A percentile compares a stretch with the other conserved stretches of the same genome.
phyloP scores from a whole-genome alignment of 2,797 vertebrate genomes.

The Dallia pectoralis region DNA sequence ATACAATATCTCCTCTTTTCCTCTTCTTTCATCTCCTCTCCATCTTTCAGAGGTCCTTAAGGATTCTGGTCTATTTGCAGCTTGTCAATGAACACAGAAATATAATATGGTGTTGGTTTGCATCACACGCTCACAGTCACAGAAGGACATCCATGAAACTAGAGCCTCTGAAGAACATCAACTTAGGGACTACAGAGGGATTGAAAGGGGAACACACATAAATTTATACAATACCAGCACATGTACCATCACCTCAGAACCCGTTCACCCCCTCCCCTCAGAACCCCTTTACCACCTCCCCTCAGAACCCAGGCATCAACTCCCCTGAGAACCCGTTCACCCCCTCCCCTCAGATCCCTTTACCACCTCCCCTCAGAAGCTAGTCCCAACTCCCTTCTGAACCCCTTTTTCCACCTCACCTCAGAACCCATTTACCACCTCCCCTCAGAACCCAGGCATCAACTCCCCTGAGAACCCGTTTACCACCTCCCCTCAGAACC shows the following conservation, averaged over 20 bases:
- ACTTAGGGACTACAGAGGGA: background rate
- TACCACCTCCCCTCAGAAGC: too few species aligned
- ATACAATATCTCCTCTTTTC: background rate
- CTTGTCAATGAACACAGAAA: slow-evolving; percentile 5
- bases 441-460: too few species aligned
- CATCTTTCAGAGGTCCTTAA: background rate
- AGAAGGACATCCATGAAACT: slow-evolving; percentile 9
- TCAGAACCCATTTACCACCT: background rate
- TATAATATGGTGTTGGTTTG: background rate
- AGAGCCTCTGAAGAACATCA: background rate
- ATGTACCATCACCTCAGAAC: too few species aligned
- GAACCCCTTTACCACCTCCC: too few species aligned
- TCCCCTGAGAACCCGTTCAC: too few species aligned
- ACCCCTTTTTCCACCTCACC: background rate
- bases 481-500: background rate
- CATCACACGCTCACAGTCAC: background rate
- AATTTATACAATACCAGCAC: background rate
- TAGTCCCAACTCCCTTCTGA: too few species aligned
- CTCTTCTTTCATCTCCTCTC: background rate
- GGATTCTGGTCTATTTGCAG: slow-evolving; percentile 13
- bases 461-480: too few species aligned
- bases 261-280: too few species aligned
- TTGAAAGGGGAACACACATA: slow-evolving; percentile 2
- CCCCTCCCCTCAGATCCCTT: too few species aligned
- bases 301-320: too few species aligned